Evolutionary conservation across 2,888 invertebrate genomes (phyloP), one percentile per base, ranked within the genome.

Genomic region (Tenthredo distinguenda): DNA sequence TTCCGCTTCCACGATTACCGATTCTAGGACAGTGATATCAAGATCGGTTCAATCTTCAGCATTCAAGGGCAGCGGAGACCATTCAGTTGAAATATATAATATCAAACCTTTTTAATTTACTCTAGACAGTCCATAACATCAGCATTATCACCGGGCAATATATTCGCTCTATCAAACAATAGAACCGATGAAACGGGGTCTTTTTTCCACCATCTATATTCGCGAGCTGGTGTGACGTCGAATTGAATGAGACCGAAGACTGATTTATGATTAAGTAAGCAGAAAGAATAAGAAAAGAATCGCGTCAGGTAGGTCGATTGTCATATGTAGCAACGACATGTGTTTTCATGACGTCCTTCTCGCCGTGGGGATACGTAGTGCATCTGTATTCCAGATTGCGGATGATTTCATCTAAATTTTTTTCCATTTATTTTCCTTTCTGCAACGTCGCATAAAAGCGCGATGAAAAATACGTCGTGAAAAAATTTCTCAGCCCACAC

Each of bases 21-120:
- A 62, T 62, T 81, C 81, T 62, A 62, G 81, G 40, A 62, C 43
- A 81, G 81, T 81, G 62, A 81, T 62, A 62, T 81, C 81, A 81
- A 81, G 81, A 62, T 26, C 81, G 50, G 12, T 58, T 58, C 21
- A 40, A 62, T 37, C n/a, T 62, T 81, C n/a, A 26, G 40, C 40
- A 81, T 62, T 31, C 50, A 15, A 62, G 10, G 40, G 21, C n/a
- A 81, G 12, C 62, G 62, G 40, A 81, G 58, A 50, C 62, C 58
- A 58, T 62, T 62, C 81, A 37, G 21, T 55, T 37, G 37, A 40
- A 31, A 55, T 77, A 55, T 77, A 50, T 81, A 37, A 62, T 21
- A 43, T 74, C 43, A 12, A 26, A 74, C 72, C 72, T 43, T 74
- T 74, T 74, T 74, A 74, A 43, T 74, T 74, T 43, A 21, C 21